Evolutionary conservation across 2,797 vertebrate genomes (phyloP).

Genomic region (Acanthis flammea): DNA sequence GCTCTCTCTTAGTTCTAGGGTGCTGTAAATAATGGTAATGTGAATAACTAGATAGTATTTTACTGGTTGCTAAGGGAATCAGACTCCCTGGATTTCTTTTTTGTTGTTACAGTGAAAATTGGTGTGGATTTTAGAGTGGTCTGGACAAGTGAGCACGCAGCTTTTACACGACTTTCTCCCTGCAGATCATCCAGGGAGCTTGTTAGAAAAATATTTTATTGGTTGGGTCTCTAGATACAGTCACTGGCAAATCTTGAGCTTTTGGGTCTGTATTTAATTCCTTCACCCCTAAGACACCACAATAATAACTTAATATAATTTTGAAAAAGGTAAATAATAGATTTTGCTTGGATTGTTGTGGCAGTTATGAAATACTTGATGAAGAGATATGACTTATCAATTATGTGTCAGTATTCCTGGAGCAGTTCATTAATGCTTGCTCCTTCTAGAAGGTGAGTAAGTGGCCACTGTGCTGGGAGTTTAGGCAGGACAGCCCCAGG

Average conservation of each 20-base stretch:
- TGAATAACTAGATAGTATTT: slow-evolving; percentile 41
- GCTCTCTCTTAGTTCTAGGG: not conserved
- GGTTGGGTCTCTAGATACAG: not conserved
- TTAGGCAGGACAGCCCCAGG: not conserved
- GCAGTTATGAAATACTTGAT: not conserved
- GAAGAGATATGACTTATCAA: not conserved
- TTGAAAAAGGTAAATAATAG: not conserved
- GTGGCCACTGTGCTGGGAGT: not conserved
- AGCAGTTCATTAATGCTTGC: not conserved
- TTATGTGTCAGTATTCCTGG: not conserved
- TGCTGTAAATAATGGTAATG: slow-evolving; percentile 47
- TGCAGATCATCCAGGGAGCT: not conserved
- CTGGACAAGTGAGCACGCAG: not conserved
- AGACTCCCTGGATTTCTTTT: slow-evolving; percentile 14
- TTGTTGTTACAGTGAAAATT: not conserved
- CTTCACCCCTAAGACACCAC: not conserved
- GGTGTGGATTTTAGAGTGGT: not conserved
- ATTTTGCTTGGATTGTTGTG: not conserved
- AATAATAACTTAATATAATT: not conserved
- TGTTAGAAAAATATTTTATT: not conserved
- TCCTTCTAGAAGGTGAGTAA: not conserved
- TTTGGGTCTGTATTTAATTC: not conserved
- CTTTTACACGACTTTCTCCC: not conserved
- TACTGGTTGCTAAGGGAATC: slow-evolving; percentile 58
- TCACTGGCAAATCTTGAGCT: not conserved